Conservation (phyloP, 1,140 invertebrate species). For the Penaeus indicus region DNA sequence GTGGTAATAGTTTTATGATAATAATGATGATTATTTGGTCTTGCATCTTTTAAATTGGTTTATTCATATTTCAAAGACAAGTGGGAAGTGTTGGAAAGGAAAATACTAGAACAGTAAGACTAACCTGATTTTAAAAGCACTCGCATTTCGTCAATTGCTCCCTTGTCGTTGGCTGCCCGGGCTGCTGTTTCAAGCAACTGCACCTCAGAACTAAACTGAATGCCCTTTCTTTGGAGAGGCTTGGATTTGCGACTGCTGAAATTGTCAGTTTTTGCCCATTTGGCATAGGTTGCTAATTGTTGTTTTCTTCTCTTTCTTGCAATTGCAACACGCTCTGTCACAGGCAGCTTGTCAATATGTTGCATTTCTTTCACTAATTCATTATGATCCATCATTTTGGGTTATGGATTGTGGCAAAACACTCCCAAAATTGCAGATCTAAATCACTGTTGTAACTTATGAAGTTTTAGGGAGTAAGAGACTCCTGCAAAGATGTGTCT, state of each 20-base stretch:
- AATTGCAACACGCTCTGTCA: slow-evolving; percentile 39
- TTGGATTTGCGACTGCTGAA: background rate
- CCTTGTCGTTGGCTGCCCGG: slow-evolving; percentile 47
- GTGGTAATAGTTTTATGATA: too few relatives aligned
- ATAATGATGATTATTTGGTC: background rate
- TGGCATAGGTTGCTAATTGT: slow-evolving; percentile 30
- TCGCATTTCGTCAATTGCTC: slow-evolving; percentile 50
- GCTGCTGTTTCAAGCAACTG: slow-evolving; percentile 59
- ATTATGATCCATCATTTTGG: slow-evolving; percentile 41
- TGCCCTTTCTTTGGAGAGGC: background rate
- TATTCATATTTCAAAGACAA: background rate
- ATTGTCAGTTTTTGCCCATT: slow-evolving; percentile 33
- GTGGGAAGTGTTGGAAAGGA: background rate
- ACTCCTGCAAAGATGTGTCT: too few relatives aligned
- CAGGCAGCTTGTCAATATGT: slow-evolving; percentile 45
- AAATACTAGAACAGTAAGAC: background rate
- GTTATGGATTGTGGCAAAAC: background rate
- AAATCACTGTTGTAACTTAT: too few relatives aligned
- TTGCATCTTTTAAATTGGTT: background rate
- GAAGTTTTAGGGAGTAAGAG: too few relatives aligned
- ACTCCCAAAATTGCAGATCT: background rate
- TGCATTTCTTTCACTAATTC: slow-evolving; percentile 53
- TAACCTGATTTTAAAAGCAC: slow-evolving; percentile 53
- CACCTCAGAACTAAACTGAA: slow-evolving; percentile 49
- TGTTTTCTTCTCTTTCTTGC: slow-evolving; percentile 48